phyloP scores from a whole-genome alignment of 2,113 vertebrate genomes.

The Pteropus alecto region DNA sequence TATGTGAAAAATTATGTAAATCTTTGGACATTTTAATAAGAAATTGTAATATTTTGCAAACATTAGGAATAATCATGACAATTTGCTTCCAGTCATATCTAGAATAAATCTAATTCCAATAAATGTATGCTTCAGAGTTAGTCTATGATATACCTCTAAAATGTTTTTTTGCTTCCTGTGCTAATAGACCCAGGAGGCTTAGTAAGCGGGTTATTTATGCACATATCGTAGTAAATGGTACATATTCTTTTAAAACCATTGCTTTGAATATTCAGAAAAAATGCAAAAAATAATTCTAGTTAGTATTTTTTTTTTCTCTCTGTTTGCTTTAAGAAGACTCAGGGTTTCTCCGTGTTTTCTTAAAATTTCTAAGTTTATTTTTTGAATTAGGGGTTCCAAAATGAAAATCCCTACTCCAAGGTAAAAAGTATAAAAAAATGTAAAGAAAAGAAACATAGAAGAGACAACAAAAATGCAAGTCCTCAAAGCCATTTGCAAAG shows the following conservation, averaged over 20 bases:
- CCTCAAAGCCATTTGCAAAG: not conserved
- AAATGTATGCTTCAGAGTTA: constrained; percentile 6
- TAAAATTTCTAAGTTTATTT: not conserved
- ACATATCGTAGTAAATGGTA: not conserved
- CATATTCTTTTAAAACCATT: not conserved
- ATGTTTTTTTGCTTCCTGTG: not conserved
- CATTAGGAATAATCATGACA: not conserved
- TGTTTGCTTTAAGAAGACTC: not conserved
- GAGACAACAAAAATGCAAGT: not conserved
- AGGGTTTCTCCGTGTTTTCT: not conserved
- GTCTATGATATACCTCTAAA: not conserved
- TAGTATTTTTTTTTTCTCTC: not conserved
- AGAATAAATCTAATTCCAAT: constrained; percentile 34
- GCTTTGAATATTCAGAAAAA: not conserved
- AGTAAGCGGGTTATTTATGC: not conserved
- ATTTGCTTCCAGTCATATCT: constrained; percentile 33
- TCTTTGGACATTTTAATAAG: constrained; percentile 10
- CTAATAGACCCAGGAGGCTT: not conserved
- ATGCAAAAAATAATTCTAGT: not conserved
- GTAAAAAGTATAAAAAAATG: not conserved
- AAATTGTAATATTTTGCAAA: constrained; percentile 30
- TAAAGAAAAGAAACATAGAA: not conserved
- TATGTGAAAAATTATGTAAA: constrained; percentile 3
- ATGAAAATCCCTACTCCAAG: not conserved
- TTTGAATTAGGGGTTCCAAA: not conserved